Evolutionary conservation across 2,113 vertebrate species (phyloP).

Genomic region (Xiphophorus maculatus): DNA sequence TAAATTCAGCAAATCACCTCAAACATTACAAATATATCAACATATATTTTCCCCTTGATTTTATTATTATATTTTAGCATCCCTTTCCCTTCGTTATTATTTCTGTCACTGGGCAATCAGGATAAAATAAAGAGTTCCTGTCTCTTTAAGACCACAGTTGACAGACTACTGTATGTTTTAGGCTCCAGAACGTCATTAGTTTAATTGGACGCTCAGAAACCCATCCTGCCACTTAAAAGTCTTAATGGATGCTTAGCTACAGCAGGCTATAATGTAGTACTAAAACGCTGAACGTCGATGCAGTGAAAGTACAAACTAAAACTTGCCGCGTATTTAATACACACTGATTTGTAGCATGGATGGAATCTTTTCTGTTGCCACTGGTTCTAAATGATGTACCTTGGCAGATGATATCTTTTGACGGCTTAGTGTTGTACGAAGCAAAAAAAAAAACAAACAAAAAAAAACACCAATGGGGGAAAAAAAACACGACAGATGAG

Average conservation of each 20-base stretch:
- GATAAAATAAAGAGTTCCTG: no score
- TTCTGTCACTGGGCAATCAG: no score
- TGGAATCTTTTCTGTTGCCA: background rate
- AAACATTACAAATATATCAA: no score
- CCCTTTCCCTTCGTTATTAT: no score
- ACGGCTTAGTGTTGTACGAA: constrained; percentile 10
- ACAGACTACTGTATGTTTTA: background rate
- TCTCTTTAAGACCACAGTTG: background rate
- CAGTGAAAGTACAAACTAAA: background rate
- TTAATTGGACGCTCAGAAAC: constrained; percentile 9
- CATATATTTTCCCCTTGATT: no score
- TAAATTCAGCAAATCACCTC: no score
- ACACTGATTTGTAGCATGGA: constrained; percentile 2
- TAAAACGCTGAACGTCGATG: background rate
- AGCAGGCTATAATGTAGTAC: background rate
- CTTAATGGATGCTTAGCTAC: constrained; percentile 1
- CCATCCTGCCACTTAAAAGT: constrained; percentile 8
- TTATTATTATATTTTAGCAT: no score
- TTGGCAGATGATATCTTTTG: constrained; percentile 1
- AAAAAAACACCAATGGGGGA: background rate
- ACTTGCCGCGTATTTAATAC: background rate
- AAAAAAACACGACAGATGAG: constrained; percentile 5
- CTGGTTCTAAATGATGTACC: background rate
- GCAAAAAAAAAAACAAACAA: background rate
- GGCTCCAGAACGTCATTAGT: background rate